Percentiles rank a stretch among this genome's conserved stretches.
Evolutionary conservation across 2,888 invertebrate species (phyloP).

Genomic region (Minunthozetes semirufus): DNA sequence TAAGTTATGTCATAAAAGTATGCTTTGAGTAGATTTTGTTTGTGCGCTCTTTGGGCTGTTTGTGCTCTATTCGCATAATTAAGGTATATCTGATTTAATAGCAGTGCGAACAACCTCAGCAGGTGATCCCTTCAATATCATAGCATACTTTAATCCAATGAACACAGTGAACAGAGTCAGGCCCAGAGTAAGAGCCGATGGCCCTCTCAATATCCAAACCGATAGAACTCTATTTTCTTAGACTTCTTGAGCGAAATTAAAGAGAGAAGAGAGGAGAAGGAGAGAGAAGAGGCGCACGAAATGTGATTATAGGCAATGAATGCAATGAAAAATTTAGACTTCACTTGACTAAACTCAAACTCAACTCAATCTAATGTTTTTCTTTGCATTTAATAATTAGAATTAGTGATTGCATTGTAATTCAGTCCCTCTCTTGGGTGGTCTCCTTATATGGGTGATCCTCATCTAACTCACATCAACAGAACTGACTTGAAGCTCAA

Average conservation of each 20-base stretch:
- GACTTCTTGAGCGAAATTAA: not conserved
- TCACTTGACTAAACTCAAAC: not conserved
- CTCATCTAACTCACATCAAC: not conserved
- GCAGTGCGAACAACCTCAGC: conserved; percentile 22
- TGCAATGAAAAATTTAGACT: conserved; percentile 24
- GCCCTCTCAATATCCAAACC: not conserved
- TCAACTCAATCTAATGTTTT: conserved; percentile 5
- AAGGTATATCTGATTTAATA: conserved; percentile 26
- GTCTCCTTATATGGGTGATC: conserved; percentile 26
- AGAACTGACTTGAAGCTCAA: not conserved
- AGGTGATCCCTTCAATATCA: conserved; percentile 2
- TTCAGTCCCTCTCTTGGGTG: conserved; percentile 16
- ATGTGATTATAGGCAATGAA: conserved; percentile 15
- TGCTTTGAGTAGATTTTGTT: not conserved
- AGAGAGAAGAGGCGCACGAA: conserved; percentile 13
- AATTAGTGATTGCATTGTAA: conserved; percentile 21
- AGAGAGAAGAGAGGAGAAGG: not conserved
- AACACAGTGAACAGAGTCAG: not conserved
- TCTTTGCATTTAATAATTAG: conserved; percentile 15
- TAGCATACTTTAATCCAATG: not conserved
- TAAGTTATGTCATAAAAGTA: not conserved
- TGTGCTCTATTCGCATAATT: not conserved
- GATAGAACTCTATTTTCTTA: conserved; percentile 12
- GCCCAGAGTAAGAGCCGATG: not conserved
- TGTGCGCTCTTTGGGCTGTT: no score